A percentile compares a stretch with the other conserved stretches of the same genome.
These are phyloP conservation scores for Empis stercorea DNA, from an alignment of 2,888 invertebrate species.

Conservation along the genomic window DNA sequence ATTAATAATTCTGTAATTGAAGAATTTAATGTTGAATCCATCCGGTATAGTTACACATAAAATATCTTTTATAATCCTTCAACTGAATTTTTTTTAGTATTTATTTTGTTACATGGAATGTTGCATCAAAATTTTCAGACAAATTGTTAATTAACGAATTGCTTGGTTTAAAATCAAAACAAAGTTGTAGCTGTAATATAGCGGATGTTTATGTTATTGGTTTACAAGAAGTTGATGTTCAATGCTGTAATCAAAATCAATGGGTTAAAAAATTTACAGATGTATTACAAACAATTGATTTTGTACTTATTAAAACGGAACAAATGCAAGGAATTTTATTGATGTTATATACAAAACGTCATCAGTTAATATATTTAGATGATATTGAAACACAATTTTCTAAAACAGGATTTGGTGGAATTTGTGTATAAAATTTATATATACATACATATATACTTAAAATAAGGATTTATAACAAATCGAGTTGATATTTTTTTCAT, in stretches of 20 bases:
- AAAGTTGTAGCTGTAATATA: constrained; percentile 46
- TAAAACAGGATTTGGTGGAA: constrained; percentile 78
- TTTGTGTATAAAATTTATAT: constrained; percentile 58
- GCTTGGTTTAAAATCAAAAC: constrained; percentile 45
- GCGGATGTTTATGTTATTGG: constrained; percentile 81
- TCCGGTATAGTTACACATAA: too few relatives aligned
- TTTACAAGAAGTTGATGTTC: constrained; percentile 80
- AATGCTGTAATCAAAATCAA: constrained; percentile 75
- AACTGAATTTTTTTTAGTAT: constrained; percentile 39
- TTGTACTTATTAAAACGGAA: constrained; percentile 65
- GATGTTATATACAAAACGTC: constrained; percentile 61
- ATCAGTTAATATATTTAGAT: constrained; percentile 66
- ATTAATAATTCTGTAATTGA: too few relatives aligned
- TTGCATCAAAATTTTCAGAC: constrained; percentile 65
- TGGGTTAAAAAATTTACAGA: constrained; percentile 70
- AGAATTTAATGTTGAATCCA: too few relatives aligned
- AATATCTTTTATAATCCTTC: too few relatives aligned
- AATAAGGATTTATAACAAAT: too few relatives aligned
- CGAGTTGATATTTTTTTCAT: constrained; percentile 11
- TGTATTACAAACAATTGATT: constrained; percentile 52
- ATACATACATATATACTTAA: too few relatives aligned
- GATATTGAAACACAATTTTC: constrained; percentile 80
- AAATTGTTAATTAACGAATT: constrained; percentile 57
- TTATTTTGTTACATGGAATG: constrained; percentile 83
- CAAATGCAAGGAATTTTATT: constrained; percentile 74